Evolutionary conservation across 23 tunicate genomes (phyloP).

Genomic region (Styela plicata): DNA sequence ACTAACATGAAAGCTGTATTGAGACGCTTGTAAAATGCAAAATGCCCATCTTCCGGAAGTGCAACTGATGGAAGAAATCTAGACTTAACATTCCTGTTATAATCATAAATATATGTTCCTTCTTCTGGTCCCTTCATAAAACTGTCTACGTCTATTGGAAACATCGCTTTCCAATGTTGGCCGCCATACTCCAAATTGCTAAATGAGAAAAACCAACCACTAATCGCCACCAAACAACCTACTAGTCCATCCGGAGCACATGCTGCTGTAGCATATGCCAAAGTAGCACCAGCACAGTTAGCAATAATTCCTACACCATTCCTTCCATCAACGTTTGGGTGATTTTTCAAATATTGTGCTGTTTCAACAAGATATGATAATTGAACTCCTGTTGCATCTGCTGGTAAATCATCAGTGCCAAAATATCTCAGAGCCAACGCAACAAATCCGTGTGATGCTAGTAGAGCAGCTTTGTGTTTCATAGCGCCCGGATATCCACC

Average conservation of each 20-base stretch:
- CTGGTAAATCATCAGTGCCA: background rate
- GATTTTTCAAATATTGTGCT: background rate
- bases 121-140: background rate
- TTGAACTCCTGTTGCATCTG: background rate
- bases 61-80: background rate
- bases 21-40: constrained; percentile 25
- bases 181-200: background rate
- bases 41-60: background rate
- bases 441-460: constrained; percentile 1
- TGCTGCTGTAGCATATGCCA: background rate
- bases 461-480: constrained; percentile 2
- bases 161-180: background rate
- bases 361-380: background rate
- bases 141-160: background rate
- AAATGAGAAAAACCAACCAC: constrained; percentile 13
- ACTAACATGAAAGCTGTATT: constrained; percentile 24
- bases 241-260: background rate
- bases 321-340: background rate
- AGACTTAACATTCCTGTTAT: background rate
- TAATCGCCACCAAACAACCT: background rate
- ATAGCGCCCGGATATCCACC: constrained; percentile 6
- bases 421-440: constrained; percentile 1
- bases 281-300: background rate
- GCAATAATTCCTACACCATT: constrained; percentile 8
- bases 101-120: background rate